phyloP scores from a whole-genome alignment of 2,797 vertebrate species.

The Syndactyla subalaris region DNA sequence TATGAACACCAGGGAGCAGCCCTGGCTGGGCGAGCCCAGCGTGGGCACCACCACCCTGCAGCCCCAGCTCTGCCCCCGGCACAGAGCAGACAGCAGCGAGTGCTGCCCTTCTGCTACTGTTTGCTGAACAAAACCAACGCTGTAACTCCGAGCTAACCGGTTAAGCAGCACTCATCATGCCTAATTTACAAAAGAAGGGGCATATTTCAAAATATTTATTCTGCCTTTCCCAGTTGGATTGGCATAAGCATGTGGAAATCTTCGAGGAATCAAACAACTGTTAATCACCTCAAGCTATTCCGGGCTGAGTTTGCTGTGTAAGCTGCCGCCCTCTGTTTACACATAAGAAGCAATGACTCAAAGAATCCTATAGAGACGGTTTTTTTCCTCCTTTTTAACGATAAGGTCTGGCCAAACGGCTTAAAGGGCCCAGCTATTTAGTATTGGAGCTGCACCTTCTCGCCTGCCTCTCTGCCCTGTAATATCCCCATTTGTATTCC shows the following conservation, averaged over 20 bases:
- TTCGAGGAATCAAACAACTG: constrained; percentile 65
- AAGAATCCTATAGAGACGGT: constrained; percentile 52
- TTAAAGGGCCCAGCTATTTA: constrained; percentile 64
- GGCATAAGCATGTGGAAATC: constrained; percentile 60
- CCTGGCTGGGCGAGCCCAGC: background rate
- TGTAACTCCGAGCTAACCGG: background rate
- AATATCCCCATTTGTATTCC: constrained; percentile 67
- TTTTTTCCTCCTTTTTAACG: constrained; percentile 13
- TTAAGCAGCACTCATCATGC: constrained; percentile 44
- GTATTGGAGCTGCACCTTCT: constrained; percentile 61
- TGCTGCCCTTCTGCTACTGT: constrained; percentile 12
- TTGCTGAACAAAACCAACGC: constrained; percentile 16
- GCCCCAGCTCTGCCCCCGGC: rapidly evolving
- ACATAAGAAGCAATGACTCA: constrained; percentile 40
- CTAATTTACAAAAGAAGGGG: constrained; percentile 70
- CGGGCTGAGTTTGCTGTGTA: constrained; percentile 68
- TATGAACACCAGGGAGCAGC: rapidly evolving
- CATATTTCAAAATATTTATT: constrained; percentile 75
- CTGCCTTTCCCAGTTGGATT: constrained; percentile 68
- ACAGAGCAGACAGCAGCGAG: background rate
- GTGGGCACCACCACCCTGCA: background rate
- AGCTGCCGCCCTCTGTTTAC: constrained; percentile 71
- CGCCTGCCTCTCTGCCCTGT: background rate
- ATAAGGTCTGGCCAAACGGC: constrained; percentile 45
- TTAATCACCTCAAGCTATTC: constrained; percentile 64